Evolutionary conservation across 1,140 invertebrate genomes (phyloP), one percentile per base, ranked within the genome.

Genomic region (Ctenoplectra terminalis): DNA sequence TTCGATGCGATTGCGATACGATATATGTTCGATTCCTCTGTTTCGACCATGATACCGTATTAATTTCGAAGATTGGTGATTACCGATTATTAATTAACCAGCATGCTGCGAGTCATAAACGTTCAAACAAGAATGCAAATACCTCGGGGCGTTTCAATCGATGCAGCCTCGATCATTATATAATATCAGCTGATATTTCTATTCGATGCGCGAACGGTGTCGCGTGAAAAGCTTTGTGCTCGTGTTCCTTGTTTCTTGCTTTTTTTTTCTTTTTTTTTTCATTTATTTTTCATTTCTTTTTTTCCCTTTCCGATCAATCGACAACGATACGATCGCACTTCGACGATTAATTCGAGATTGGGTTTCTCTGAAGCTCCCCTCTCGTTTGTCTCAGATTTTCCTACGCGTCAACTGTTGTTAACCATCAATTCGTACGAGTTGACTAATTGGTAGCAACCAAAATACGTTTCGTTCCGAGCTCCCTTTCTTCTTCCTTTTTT

Each of bases 11-110:
- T 76, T 52, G 66, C 40, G 34, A 31, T 31, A 20, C 73, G 46
- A 66, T 76, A 54, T 31, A 61, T n/a, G 20, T 23, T 9, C 60
- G 46, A 52, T 76, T 75, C 37, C 60, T 61, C 43, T 31, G 29
- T 52, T 37, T 26, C 31, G 6, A 40, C 37, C 17, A 52, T 52
- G 20, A 31, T 40, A 52, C 31, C 6, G 20, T 64, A 64, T 66
- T 66, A 50, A 76, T 64, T 76, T 76, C n/a, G 34, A 31, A 54
- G 73, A 54, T 29, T 26, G 11, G 17, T 9, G 29, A 61, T 48
- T 26, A 43, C 9, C 13, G 20, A 37, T 58, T 50, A 50, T 74
- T 31, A 76, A 76, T 76, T 64, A 26, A 64, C 29, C 23, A 9
- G 20, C 29, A 8, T 17, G 23, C 20, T 1, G 17, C 15, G 20